Evolutionary conservation across 2,797 vertebrate genomes (phyloP), one percentile per base, ranked within the genome.

Genomic region (Trachurus trachurus): DNA sequence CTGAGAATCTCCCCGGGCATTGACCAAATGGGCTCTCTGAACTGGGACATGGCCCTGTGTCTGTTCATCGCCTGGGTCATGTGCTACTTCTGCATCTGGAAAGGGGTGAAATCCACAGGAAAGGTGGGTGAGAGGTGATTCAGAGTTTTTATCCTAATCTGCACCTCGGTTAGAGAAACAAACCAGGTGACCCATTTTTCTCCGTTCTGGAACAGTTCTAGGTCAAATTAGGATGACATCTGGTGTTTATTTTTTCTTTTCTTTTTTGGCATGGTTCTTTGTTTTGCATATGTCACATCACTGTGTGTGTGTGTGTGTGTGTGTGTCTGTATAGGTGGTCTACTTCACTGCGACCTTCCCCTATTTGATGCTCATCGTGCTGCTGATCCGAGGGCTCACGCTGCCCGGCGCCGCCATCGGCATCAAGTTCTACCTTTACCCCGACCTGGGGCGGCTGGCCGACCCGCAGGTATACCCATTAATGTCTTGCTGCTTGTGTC

Each of bases 51-150:
- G 89, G 96, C 93, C 1, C 85, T 99, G 54, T 99, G 98, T 88
- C 96, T 99, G 58, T 62, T 99, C 63, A 88, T 98, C 0, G 97
- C 97, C 0, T 99, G 98, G 98, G 91, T 97, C 87, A 94, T 98
- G 89, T 99, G 98, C 67, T 99, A 99, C 94, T 99, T 99, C 91
- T 99, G 98, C 94, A 99, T 99, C 87, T 99, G 98, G 98, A 99
- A 99, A 89, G 98, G 98, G 5, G 96, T 98, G 81, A 99, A 98
- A 88, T 99, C 98, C 71, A 98, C 98, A 0, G 98, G 98, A 84
- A 99, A 99, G 96, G 98, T 98, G 75, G 60, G 80, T 80, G 49
- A 60, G 15, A 62, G 15, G 17, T 47, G 21, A 49, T 31, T 47
- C n/a, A 9, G 3, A 62, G 10, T 21, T 26, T n/a, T n/a, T 49